These are phyloP conservation scores for Parasteatoda tepidariorum DNA, from an alignment of 1,140 invertebrate genomes.

Conservation along the genomic window DNA sequence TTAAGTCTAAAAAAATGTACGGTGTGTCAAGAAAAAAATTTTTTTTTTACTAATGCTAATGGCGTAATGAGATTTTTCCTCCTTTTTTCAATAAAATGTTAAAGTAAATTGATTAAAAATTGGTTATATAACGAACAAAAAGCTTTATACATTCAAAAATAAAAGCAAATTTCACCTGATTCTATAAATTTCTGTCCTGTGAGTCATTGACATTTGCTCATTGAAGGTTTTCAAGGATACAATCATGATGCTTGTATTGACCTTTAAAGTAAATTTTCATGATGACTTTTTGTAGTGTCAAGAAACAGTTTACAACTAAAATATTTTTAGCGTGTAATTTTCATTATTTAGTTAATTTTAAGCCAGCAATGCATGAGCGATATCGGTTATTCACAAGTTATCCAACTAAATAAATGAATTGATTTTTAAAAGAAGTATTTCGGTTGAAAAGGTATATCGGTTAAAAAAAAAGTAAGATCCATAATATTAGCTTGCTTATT, in stretches of 20 bases:
- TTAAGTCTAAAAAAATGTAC: too few relatives aligned
- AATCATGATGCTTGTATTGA: conserved; percentile 69
- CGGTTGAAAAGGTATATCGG: too few relatives aligned
- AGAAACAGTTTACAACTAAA: background rate
- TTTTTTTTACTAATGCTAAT: too few relatives aligned
- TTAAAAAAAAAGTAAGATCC: too few relatives aligned
- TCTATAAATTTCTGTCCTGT: conserved; percentile 62
- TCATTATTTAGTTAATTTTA: background rate
- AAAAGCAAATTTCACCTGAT: conserved; percentile 61
- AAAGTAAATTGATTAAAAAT: too few relatives aligned
- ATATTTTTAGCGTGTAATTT: background rate
- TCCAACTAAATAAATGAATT: background rate
- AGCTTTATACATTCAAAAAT: too few relatives aligned
- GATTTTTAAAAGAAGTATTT: background rate
- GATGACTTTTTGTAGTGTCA: background rate
- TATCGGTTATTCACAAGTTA: background rate
- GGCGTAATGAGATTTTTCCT: too few relatives aligned
- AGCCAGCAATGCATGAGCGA: background rate
- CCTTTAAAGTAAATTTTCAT: conserved; percentile 64
- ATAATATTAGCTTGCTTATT: too few relatives aligned
- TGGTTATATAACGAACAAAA: too few relatives aligned
- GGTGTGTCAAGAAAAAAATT: too few relatives aligned
- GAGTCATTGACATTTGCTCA: conserved; percentile 64
- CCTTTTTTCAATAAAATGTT: too few relatives aligned
- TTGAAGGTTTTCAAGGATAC: conserved; percentile 67